These are phyloP conservation scores for Halcyon badia DNA, from an alignment of 2,797 vertebrate species.

Conservation along the genomic window DNA sequence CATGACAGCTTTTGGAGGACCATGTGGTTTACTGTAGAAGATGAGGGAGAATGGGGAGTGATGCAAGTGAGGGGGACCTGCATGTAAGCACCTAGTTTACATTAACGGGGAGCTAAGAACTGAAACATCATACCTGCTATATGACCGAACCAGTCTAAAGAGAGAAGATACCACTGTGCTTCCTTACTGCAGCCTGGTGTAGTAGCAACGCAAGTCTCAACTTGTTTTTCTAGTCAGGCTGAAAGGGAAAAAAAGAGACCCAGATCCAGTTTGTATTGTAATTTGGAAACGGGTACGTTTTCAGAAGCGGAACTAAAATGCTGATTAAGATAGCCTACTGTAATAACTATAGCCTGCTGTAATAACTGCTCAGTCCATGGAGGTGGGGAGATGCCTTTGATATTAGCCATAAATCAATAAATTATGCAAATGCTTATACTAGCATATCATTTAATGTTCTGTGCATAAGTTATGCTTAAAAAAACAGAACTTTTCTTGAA, in stretches of 20 bases:
- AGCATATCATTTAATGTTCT: constrained; percentile 44
- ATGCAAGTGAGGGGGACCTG: not conserved
- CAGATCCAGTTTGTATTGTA: not conserved
- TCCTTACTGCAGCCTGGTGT: not conserved
- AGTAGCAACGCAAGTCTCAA: not conserved
- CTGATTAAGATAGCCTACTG: constrained; percentile 21
- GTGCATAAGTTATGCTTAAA: constrained; percentile 3
- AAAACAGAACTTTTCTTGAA: not conserved
- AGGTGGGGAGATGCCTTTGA: constrained; percentile 49
- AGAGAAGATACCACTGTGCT: constrained; percentile 3
- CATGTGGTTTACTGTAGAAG: not conserved
- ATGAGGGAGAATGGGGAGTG: not conserved
- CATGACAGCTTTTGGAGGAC: not conserved
- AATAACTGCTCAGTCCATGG: constrained; percentile 18
- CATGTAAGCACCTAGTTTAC: not conserved
- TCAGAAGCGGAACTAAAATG: not conserved
- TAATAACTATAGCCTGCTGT: constrained; percentile 44
- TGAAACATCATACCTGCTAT: not conserved
- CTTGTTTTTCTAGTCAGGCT: not conserved
- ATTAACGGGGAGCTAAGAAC: not conserved
- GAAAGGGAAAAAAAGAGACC: not conserved
- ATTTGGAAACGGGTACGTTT: not conserved
- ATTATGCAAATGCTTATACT: constrained; percentile 59
- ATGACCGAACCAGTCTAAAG: not conserved
- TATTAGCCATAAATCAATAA: constrained; percentile 69